Evolutionary conservation across 2,888 invertebrate species (phyloP).

Genomic region (Xestobium rufovillosum): DNA sequence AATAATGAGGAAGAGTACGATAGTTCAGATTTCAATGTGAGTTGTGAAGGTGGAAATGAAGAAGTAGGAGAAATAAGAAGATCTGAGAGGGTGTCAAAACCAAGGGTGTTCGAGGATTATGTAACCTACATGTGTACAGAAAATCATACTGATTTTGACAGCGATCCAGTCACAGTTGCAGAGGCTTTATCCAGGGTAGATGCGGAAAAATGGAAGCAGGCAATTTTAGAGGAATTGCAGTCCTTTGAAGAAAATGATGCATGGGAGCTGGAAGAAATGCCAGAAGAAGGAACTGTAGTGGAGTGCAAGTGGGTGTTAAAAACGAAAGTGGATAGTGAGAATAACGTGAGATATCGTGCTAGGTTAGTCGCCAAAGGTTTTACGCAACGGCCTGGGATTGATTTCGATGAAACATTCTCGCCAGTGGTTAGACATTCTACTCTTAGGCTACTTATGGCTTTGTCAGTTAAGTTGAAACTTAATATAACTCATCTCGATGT

Average conservation of each 20-base stretch:
- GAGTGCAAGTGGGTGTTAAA: slow-evolving; percentile 30
- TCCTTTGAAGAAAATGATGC: slow-evolving; percentile 28
- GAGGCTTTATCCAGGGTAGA: slow-evolving; percentile 27
- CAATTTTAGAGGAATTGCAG: slow-evolving; percentile 27
- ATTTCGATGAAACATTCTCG: slow-evolving; percentile 24
- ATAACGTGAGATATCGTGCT: slow-evolving; percentile 19
- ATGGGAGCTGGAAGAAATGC: slow-evolving; percentile 25
- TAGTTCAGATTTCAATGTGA: neutral
- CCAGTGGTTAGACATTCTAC: slow-evolving; percentile 24
- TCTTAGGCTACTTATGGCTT: slow-evolving; percentile 22
- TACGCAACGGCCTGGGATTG: slow-evolving; percentile 18
- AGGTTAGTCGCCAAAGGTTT: slow-evolving; percentile 20
- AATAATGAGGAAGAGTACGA: neutral
- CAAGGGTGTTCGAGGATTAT: slow-evolving; percentile 22
- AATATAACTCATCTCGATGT: slow-evolving; percentile 22
- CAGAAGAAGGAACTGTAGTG: slow-evolving; percentile 18
- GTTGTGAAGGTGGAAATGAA: neutral
- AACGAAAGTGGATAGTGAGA: slow-evolving; percentile 21
- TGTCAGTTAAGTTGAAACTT: slow-evolving; percentile 17
- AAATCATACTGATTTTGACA: slow-evolving; percentile 10
- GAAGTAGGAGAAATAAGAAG: slow-evolving; percentile 14
- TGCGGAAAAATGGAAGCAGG: slow-evolving; percentile 21
- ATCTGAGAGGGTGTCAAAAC: slow-evolving; percentile 20
- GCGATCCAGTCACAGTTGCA: slow-evolving; percentile 19
- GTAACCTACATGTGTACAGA: slow-evolving; percentile 21